Base-by-base conservation (phyloP, 1,140 invertebrate genomes). In the Megathymus violae region DNA sequence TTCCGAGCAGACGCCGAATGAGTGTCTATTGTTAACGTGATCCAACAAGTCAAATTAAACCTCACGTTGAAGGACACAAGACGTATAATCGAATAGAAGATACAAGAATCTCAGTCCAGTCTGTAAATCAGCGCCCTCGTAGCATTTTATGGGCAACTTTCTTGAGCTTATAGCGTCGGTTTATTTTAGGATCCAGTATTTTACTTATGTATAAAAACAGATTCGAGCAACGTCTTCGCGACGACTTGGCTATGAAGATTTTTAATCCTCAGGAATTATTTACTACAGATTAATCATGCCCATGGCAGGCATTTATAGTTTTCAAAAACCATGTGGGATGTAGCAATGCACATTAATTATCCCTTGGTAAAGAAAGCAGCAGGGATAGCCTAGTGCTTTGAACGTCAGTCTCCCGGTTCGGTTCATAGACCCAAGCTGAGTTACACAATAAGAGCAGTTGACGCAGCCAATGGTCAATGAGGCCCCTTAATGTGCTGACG, bases 1-100 rank as follows among this genome's bases (percentile, higher is more conserved):
- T 85, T 82, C 75, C 67, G 62, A 54, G 59, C 74, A 77, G 64
- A 76, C 67, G 79, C 70, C 76, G 71, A 66, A 76, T 69, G 71
- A 74, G 59, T 61, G 63, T 62, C 59, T 59, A 67, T 71, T 82
- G 71, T 68, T 47, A 41, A 41, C n/a, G 15, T 56, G 16, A 22
- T 62, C 56, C 48, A 64, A 62, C 61, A 67, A 61, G 60, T 51
- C 31, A 68, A 80, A 79, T 65, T 61, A 52, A 74, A 80, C 70
- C 67, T 44, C 64, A 81, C 27, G 15, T n/a, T 41, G 25, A 58
- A 62, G 16, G 47, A 17, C 36, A 72, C 54, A 80, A 77, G 75
- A 72, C 64, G 47, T 59, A 40, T 75, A 78, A 74, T 82, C 25
- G 46, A 67, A 56, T 71, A 56, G 40, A 31, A 13, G 47, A 67